phyloP scores from a whole-genome alignment of 2,888 invertebrate genomes.

The Diarsia mendica region DNA sequence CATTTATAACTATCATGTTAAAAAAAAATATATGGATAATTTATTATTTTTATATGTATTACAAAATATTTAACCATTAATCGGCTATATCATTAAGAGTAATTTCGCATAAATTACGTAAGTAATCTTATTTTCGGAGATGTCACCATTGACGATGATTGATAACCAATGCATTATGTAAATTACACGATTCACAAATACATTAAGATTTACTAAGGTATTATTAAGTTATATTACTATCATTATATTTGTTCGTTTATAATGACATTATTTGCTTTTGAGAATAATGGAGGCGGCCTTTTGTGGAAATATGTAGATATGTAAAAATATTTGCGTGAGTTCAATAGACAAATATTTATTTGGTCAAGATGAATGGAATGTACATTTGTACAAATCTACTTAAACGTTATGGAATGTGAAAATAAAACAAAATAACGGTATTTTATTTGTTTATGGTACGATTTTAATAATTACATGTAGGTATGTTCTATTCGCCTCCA shows the following conservation, averaged over 20 bases:
- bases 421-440: slow-evolving; percentile 20
- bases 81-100: slow-evolving; percentile 33
- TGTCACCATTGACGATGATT: slow-evolving; percentile 57
- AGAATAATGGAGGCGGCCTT: slow-evolving; percentile 27
- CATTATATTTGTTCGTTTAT: slow-evolving; percentile 38
- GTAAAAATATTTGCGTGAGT: slow-evolving; percentile 36
- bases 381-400: background rate
- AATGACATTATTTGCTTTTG: slow-evolving; percentile 39
- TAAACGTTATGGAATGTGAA: slow-evolving; percentile 28
- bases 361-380: slow-evolving; percentile 30
- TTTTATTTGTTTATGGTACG: background rate
- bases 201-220: slow-evolving; percentile 51
- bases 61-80: slow-evolving; percentile 29
- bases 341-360: slow-evolving; percentile 43
- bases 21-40: too few species aligned
- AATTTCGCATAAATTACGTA: slow-evolving; percentile 38
- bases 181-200: slow-evolving; percentile 45
- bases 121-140: slow-evolving; percentile 49
- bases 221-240: slow-evolving; percentile 48
- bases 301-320: slow-evolving; percentile 32
- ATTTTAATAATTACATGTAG: too few species aligned
- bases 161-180: slow-evolving; percentile 48
- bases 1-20: slow-evolving; percentile 6
- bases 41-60: too few species aligned
- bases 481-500: background rate